phyloP scores from a whole-genome alignment of 1,140 invertebrate genomes.

The Melanaphis sacchari region DNA sequence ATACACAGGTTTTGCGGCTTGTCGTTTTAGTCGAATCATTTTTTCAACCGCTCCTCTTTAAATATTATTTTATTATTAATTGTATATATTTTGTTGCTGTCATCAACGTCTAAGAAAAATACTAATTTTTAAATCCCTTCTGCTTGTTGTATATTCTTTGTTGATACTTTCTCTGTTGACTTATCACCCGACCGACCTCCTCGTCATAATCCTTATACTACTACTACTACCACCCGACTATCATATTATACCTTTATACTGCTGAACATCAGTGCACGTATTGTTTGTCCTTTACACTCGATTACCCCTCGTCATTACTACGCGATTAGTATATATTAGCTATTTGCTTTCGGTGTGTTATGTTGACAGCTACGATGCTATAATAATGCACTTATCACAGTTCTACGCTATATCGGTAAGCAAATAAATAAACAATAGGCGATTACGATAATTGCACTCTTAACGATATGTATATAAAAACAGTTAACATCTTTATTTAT shows the following conservation, averaged over 20 bases:
- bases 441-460: background rate
- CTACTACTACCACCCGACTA: background rate
- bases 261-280: background rate
- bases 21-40: background rate
- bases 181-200: background rate
- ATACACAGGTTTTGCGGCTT: background rate
- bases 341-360: slow-evolving; percentile 3
- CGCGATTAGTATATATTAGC: background rate
- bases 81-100: background rate
- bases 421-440: background rate
- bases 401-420: background rate
- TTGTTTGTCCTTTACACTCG: background rate
- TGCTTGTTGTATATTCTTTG: background rate
- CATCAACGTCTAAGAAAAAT: background rate
- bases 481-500: background rate
- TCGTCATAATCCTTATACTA: background rate
- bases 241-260: background rate
- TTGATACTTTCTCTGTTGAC: background rate
- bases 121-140: slow-evolving; percentile 6
- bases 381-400: background rate
- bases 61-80: slow-evolving; percentile 8
- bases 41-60: background rate
- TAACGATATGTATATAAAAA: slow-evolving; percentile 8
- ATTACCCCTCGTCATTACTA: background rate
- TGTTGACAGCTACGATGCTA: background rate